Conservation (phyloP, 2,797 vertebrate species). For the Gouania willdenowi region DNA sequence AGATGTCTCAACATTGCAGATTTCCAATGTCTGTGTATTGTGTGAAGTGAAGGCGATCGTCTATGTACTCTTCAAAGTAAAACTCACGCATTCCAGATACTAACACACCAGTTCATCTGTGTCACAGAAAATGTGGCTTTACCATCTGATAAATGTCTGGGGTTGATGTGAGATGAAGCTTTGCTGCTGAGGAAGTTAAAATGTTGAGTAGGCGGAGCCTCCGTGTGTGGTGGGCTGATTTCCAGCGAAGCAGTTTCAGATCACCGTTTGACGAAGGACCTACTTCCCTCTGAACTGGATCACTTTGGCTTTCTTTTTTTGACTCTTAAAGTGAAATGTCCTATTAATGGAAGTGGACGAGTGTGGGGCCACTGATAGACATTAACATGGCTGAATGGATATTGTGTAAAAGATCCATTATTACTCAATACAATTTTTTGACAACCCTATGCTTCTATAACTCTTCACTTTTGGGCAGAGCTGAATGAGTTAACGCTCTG, state of each 20-base stretch:
- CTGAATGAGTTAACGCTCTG: constrained; percentile 38
- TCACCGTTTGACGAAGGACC: constrained; percentile 43
- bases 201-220: constrained; percentile 13
- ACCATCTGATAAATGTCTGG: too few relatives aligned
- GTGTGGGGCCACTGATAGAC: not conserved
- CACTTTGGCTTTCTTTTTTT: constrained; percentile 50
- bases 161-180: too few relatives aligned
- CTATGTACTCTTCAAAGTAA: too few relatives aligned
- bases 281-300: constrained; percentile 50
- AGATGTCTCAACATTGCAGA: too few relatives aligned
- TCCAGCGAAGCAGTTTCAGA: constrained; percentile 39
- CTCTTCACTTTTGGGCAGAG: not conserved
- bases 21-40: too few relatives aligned
- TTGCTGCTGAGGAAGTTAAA: constrained; percentile 29
- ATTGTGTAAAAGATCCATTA: too few relatives aligned
- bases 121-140: too few relatives aligned
- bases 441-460: not conserved
- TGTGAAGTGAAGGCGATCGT: too few relatives aligned
- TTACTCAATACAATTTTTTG: too few relatives aligned
- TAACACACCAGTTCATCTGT: too few relatives aligned
- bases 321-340: constrained; percentile 5
- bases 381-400: not conserved
- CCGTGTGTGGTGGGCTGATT: constrained; percentile 17
- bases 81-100: too few relatives aligned
- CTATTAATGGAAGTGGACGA: not conserved